These are phyloP conservation scores for Atta texana DNA, from an alignment of 1,140 invertebrate species.

Conservation along the genomic window DNA sequence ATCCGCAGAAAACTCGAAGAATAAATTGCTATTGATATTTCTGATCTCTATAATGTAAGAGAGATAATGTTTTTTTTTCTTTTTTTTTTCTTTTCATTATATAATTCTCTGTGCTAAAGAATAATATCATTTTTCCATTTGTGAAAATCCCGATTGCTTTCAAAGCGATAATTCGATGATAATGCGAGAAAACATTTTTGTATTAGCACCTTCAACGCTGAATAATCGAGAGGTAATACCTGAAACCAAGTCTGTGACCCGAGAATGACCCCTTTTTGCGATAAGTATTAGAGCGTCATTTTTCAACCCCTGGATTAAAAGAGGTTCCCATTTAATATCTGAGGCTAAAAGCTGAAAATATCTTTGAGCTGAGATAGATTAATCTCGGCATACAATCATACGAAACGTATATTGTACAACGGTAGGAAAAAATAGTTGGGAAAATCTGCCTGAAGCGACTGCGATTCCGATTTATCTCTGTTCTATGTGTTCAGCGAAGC, in stretches of 20 bases:
- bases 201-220: neutral
- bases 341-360: slow-evolving; percentile 8
- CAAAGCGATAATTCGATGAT: neutral
- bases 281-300: neutral
- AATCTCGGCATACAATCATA: neutral
- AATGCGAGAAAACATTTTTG: neutral
- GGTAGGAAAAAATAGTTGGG: neutral
- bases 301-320: neutral
- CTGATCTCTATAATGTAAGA: neutral
- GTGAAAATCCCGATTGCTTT: neutral
- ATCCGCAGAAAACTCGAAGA: neutral
- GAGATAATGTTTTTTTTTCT: neutral
- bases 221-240: neutral
- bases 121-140: neutral
- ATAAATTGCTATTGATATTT: slow-evolving; percentile 6
- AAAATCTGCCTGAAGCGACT: neutral
- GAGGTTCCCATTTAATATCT: slow-evolving; percentile 9
- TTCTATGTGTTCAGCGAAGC: neutral
- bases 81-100: neutral
- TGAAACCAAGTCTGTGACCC: slow-evolving; percentile 14
- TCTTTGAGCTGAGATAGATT: neutral
- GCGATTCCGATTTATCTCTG: neutral
- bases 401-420: neutral
- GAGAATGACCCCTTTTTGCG: slow-evolving; percentile 5
- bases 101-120: neutral